Base-by-base conservation (phyloP, 2,888 invertebrate genomes). In the Julus scanicus region DNA sequence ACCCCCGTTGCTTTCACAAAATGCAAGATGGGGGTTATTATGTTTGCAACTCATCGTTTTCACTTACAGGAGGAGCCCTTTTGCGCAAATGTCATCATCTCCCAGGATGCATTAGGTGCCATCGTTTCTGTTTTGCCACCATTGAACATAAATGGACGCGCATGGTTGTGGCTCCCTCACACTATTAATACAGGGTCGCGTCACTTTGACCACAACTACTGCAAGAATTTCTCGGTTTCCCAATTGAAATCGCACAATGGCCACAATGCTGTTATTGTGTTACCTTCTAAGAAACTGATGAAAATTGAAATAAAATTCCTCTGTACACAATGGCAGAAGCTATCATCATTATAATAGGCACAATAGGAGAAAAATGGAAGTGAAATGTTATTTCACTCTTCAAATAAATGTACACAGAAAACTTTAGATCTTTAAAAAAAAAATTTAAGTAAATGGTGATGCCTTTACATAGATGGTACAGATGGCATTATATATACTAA, bases 191-290 rank as follows among this genome's bases (percentile, higher is more conserved):
- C 40, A n/a, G 39, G 44, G n/a, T 44, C 39, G 2, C 11, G 40
- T 39, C 39, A 44, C 29, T 84, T 84, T 84, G 84, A 84, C 84
- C 84, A 6, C 84, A 84, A 37, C 84, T 29, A 84, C 37, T 84
- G 15, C 39, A 84, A 84, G 39, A 84, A 84, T 39, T 39, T 44
- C 39, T 84, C 39, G 63, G 63, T 63, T 63, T 63, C 63, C 20
- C 63, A 63, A 63, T 63, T 63, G 63, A 63, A 63, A 63, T 20
- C 20, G 63, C 63, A 63, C 20, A 63, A 20, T 63, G 20, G 20
- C 63, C 63, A 63, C 63, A 20, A 20, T 63, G 63, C 20, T 63
- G n/a, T 63, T 63, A 63, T 63, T 63, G 63, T 63, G 63, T 9
- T n/a, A 63, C 20, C 63, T 8, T 53, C 53, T 53, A 53, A 8